phyloP scores from a whole-genome alignment of 2,888 invertebrate species.

The Cloeon dipterum region DNA sequence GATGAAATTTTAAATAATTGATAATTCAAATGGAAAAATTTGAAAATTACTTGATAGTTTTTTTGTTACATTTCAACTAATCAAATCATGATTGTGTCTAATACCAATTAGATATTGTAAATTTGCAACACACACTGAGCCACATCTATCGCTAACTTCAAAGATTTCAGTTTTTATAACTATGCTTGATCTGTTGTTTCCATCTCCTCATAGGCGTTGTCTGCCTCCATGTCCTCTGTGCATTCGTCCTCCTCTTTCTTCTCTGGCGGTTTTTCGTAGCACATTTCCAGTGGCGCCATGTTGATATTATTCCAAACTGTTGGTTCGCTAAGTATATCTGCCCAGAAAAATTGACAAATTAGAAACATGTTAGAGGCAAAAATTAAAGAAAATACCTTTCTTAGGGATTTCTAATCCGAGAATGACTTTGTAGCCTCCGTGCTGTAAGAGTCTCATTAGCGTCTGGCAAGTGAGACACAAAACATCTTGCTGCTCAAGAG shows the following conservation, averaged over 20 bases:
- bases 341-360: slow-evolving; percentile 5
- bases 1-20: too few species aligned
- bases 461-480: slow-evolving; percentile 91
- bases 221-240: slow-evolving; percentile 34
- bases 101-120: too few species aligned
- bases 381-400: not conserved
- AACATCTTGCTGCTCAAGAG: slow-evolving; percentile 74
- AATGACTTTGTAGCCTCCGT: slow-evolving; percentile 84
- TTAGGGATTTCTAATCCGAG: slow-evolving; percentile 33
- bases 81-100: too few species aligned
- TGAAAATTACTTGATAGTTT: too few species aligned
- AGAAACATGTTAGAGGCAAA: not conserved
- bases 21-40: too few species aligned
- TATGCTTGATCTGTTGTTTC: slow-evolving; percentile 18
- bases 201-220: slow-evolving; percentile 26
- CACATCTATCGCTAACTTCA: too few species aligned
- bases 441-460: slow-evolving; percentile 65
- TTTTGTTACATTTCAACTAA: too few species aligned
- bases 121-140: too few species aligned
- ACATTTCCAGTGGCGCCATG: slow-evolving; percentile 82
- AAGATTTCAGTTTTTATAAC: too few species aligned
- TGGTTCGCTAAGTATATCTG: slow-evolving; percentile 60
- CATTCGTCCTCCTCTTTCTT: slow-evolving; percentile 44
- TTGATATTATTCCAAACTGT: slow-evolving; percentile 94
- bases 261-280: slow-evolving; percentile 63